Evolutionary conservation across 1,140 invertebrate genomes (phyloP), one percentile per base, ranked within the genome.

Genomic region (Steinernema khuongi): DNA sequence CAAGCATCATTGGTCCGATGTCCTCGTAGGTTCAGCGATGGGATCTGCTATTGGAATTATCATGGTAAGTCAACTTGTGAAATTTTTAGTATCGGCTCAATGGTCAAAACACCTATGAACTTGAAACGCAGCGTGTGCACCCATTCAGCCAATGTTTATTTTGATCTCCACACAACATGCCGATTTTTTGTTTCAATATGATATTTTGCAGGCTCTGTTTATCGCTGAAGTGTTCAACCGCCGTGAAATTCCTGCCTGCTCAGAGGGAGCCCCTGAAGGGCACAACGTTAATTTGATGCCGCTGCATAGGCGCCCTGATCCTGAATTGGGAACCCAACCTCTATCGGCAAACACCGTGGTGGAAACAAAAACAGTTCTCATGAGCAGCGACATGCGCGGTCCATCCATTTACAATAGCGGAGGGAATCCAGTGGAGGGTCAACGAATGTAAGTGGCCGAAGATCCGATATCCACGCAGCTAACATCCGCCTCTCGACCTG

Each of bases 1-100:
- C 87, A 97, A 96, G 87, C 95, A 98, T 87, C 94, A 97, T 83
- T 96, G 93, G 92, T 93, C 91, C 83, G 91, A 92, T 85, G 91
- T 92, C 1, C 84, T 91, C 1, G 88, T 89, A 74, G 91, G 91
- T 7, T 86, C 87, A 4, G 73, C 89, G 31, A 86, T 91, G 73
- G 91, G 91, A 26, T 83, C 86, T n/a, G 71, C 88, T 30, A 86
- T 90, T 33, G 90, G 90, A 72, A 70, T 88, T 19, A 78, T 89
- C 29, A 86, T 86, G 33, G 88, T 89, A 85, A n/a, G n/a, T n/a
- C n/a, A n/a, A n/a, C 36, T 72, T 31, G 18, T 31, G 17, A 31
- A 22, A 31, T 29, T 76, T 31, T 29, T 2, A n/a, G n/a, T n/a
- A n/a, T 60, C 19, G 11, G 2, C 26, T 60, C 50, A n/a, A 60